These are phyloP conservation scores for Eristalis arbustorum DNA, from an alignment of 2,888 invertebrate species.

Conservation along the genomic window DNA sequence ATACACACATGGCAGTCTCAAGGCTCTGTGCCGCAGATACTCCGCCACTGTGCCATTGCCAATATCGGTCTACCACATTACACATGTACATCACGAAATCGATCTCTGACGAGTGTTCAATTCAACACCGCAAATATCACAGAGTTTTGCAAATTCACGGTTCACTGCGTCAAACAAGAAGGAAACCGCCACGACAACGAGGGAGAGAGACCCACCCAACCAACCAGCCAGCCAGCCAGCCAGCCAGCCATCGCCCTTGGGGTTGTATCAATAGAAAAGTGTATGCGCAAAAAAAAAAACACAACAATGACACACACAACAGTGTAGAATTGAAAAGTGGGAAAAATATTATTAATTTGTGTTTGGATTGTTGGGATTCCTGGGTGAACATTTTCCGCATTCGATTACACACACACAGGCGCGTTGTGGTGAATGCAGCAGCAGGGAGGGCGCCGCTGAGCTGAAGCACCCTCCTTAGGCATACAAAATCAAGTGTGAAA, in stretches of 20 bases:
- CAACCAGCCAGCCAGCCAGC: conserved; percentile 18
- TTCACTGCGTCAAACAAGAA: conserved; percentile 49
- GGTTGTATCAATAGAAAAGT: conserved; percentile 31
- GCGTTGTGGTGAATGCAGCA: not conserved
- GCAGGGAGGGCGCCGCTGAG: not conserved
- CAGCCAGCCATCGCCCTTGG: not conserved
- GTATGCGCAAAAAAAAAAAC: not conserved
- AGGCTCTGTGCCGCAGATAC: not conserved
- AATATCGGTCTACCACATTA: conserved; percentile 8
- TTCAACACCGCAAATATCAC: conserved; percentile 59
- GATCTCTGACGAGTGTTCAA: conserved; percentile 57
- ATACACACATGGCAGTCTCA: not conserved
- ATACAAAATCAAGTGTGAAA: conserved; percentile 49
- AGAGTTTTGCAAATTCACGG: conserved; percentile 57
- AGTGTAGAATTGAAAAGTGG: not conserved
- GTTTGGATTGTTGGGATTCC: conserved; percentile 3
- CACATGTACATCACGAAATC: conserved; percentile 46
- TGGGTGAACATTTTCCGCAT: conserved; percentile 24
- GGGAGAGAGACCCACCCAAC: conserved; percentile 2
- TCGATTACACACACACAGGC: conserved; percentile 31
- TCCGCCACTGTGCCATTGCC: not conserved
- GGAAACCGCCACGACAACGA: not conserved
- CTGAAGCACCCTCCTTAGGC: conserved; percentile 1
- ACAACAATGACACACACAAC: too few species aligned
- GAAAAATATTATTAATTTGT: conserved; percentile 28